phyloP scores from a whole-genome alignment of 64 coral and sea anemone genomes.

The Actinia tenebrosa region DNA sequence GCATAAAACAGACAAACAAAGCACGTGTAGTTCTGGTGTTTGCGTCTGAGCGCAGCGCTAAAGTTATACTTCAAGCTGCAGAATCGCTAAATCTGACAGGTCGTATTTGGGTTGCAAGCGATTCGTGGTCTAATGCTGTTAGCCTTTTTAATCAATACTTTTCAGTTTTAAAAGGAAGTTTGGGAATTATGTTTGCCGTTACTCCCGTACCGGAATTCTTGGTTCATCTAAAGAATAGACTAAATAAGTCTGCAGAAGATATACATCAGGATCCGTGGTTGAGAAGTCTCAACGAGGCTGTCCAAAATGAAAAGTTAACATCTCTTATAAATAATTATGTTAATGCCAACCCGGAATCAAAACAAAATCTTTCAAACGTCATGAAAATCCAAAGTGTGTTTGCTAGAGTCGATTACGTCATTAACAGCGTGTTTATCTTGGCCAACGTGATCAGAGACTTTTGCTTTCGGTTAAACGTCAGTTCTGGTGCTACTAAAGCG shows the following conservation, averaged over 20 bases:
- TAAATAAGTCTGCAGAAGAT: background rate
- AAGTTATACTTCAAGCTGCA: constrained; percentile 22
- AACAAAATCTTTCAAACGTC: background rate
- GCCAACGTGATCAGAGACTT: constrained; percentile 34
- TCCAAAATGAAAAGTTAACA: background rate
- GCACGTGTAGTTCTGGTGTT: constrained; percentile 46
- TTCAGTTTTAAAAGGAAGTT: constrained; percentile 28
- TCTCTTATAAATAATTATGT: background rate
- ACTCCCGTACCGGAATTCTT: constrained; percentile 1
- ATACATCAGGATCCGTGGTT: background rate
- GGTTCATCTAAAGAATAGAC: background rate
- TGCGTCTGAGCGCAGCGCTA: constrained; percentile 29
- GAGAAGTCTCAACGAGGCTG: background rate
- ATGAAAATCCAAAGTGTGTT: background rate
- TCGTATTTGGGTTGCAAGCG: constrained; percentile 53
- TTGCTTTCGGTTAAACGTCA: background rate
- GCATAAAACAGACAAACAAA: background rate
- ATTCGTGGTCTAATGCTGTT: constrained; percentile 42
- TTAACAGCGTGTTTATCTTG: constrained; percentile 53
- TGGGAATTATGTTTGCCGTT: constrained; percentile 38
- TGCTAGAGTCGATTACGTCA: constrained; percentile 40
- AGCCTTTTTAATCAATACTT: background rate
- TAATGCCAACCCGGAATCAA: background rate
- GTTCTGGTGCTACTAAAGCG: background rate
- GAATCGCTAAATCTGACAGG: constrained; percentile 13